phyloP scores from a whole-genome alignment of 2,888 invertebrate genomes.

The Deilephila elpenor region DNA sequence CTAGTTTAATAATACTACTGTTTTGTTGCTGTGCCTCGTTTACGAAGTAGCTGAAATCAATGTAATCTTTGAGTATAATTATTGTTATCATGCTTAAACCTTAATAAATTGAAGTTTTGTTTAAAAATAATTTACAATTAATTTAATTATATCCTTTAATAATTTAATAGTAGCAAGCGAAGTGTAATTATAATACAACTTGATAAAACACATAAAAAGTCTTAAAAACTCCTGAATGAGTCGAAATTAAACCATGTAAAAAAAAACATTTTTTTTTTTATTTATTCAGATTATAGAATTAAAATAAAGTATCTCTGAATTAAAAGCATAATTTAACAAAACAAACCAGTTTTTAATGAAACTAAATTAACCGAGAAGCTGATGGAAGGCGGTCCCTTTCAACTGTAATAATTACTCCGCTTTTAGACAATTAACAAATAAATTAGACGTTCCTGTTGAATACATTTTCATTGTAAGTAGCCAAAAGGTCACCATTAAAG shows the following conservation, averaged over 20 bases:
- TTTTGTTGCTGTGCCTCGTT: not conserved
- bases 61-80: no score
- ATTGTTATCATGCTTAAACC: no score
- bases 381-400: slow-evolving; percentile 10
- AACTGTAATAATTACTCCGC: slow-evolving; percentile 21
- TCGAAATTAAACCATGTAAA: not conserved
- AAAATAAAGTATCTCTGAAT: not conserved
- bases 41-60: no score
- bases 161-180: no score
- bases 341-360: slow-evolving; percentile 12
- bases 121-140: no score
- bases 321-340: not conserved
- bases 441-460: slow-evolving; percentile 27
- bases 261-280: not conserved
- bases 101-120: no score
- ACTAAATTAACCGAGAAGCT: slow-evolving; percentile 16
- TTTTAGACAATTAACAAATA: slow-evolving; percentile 29
- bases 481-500: slow-evolving; percentile 42
- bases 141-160: no score
- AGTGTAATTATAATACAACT: no score
- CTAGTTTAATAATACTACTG: not conserved
- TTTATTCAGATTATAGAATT: not conserved
- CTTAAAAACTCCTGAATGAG: no score
- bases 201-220: no score
- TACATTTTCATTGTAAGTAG: slow-evolving; percentile 39